Evolutionary conservation across 23 tunicate genomes (phyloP), one percentile per base, ranked within the genome.

Genomic region (Oikopleura vanhoeffeni): DNA sequence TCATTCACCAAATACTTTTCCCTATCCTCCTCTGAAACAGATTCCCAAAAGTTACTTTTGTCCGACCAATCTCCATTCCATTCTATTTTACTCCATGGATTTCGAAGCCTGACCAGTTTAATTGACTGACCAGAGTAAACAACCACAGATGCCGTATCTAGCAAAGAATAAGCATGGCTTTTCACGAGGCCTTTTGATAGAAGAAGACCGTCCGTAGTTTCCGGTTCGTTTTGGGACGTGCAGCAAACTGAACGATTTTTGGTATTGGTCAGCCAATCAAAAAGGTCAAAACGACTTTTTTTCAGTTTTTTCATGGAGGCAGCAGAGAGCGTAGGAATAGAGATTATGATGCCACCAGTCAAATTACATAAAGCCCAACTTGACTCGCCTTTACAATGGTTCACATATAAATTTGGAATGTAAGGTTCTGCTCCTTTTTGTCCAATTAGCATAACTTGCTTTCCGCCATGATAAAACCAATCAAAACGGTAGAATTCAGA

Each of bases 11-110:
- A 24, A 49, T 49, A 49, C 24, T 49, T 49, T 24, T 24, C 24
- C 18, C 64, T 13, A 24, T 49, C 64, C 18, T 24, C 64, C 24
- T 49, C 64, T 8, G 24, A 8, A 13, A 49, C 64, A 30, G 27
- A 33, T 2, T 71, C 38, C 79, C 79, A 71, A 2, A 18, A 18
- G 27, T 33, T 33, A 30, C 79, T 18, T 18, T 71, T 3, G 35
- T 71, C 79, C 36, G 79, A 71, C 79, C 79, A 71, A 13, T 71
- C 79, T 28, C 79, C 79, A 2, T 71, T 30, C 79, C 79, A 71
- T 71, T 71, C 79, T 2, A 30, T 32, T 71, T 32, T 18, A 18
- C 36, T 2, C 79, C 79, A 71, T 2, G 79, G 79, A 71, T 71
- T 71, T 71, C 79, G 79, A 30, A 71, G 27, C 32, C 32, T 28